Base-by-base conservation (phyloP, 2,888 invertebrate species). In the Ormyrus rosae region DNA sequence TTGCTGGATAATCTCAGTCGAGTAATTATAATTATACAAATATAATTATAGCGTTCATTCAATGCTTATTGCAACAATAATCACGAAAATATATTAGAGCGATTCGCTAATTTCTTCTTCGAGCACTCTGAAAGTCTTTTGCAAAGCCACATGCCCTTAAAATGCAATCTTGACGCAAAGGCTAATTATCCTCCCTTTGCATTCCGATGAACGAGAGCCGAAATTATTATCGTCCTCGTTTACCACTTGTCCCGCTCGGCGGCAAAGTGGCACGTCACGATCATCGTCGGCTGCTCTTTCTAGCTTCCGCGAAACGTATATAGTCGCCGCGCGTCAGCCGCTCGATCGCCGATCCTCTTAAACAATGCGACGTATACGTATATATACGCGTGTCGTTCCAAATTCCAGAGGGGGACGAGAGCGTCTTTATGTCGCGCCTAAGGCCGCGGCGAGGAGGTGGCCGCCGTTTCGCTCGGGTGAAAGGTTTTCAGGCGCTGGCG, bases 331-430 rank as follows among this genome's bases (percentile, higher is more conserved):
- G 34, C 34, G 34, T 3, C 34, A 4, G 13, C 34, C 34, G 34
- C 34, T 68, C 64, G 71, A 71, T 80, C 58, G 48, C 58, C 63
- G 55, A 58, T 76, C 63, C 61, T 69, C 34, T 64, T 70, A n/a
- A 46, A 51, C 71, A 55, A 45, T 19, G 34, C 34, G 34, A 34
- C 34, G 6, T 45, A 19, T 19, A 19, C 19, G 19, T 46, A 55
- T n/a, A 65, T 46, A 55, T n/a, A 65, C 64, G 73, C 77, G 75
- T 50, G 83, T 81, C 83, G 80, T 85, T 83, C 82, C 85, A 78
- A 81, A 83, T 81, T 81, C 83, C 82, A 81, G 50, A 7, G 63
- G 78, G 83, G 45, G 4, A 34, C 34, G 34, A 34, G n/a, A 34
- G n/a, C 65, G 55, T 64, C 60, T 53, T 65, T 67, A 67, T 75